Percentiles rank a stretch among this genome's conserved stretches.
phyloP scores from a whole-genome alignment of 2,113 vertebrate species.

The Plectropomus leopardus region DNA sequence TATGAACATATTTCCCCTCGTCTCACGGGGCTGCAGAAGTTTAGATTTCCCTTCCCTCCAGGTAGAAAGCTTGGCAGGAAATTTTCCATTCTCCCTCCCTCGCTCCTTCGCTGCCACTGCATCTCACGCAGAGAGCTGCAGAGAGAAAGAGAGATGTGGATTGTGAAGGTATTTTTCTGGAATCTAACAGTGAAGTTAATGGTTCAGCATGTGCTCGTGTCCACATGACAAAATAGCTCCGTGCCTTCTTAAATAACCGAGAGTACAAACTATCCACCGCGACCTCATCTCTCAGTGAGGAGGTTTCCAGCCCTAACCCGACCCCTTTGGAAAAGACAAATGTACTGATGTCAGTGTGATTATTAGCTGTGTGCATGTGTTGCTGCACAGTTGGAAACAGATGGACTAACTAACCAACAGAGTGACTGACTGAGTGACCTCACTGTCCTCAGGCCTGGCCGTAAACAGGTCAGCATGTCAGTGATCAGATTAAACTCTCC shows the following conservation, averaged over 20 bases:
- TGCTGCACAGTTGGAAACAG: not conserved
- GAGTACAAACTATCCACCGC: not conserved
- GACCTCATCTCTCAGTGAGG: not conserved
- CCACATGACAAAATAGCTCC: not conserved
- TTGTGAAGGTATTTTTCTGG: not conserved
- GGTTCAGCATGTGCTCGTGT: not conserved
- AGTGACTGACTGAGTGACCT: not conserved
- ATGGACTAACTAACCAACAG: constrained; percentile 3
- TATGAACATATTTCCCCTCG: constrained; percentile 17
- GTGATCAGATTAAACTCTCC: not conserved
- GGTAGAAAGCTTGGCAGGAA: constrained; percentile 35
- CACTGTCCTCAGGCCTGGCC: not conserved
- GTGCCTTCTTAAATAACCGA: too few species aligned
- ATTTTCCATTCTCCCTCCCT: constrained; percentile 10
- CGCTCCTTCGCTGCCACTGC: not conserved
- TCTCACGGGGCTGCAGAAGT: constrained; percentile 27
- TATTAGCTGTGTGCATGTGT: not conserved
- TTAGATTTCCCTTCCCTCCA: constrained; percentile 26
- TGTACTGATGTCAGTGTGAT: not conserved
- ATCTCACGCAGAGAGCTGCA: constrained; percentile 12
- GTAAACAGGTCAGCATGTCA: not conserved
- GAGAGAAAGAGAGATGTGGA: not conserved
- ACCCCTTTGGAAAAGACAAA: too few species aligned
- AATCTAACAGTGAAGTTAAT: not conserved
- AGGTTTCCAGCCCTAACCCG: too few species aligned